Conservation (phyloP, 2,888 invertebrate genomes). For the Synanthedon tipuliformis region DNA sequence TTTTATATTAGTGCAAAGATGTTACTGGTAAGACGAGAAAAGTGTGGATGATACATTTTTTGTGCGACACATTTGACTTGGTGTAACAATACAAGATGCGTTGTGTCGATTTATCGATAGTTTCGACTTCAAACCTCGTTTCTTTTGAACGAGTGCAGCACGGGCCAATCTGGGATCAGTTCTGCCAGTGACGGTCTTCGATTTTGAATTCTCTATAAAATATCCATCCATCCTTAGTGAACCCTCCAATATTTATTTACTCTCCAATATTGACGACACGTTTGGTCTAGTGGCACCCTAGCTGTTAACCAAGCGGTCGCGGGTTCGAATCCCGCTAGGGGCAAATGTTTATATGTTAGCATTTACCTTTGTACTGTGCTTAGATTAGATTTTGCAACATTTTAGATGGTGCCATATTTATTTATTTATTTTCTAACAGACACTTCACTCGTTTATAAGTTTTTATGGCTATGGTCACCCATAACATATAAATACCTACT, state of each 20-base stretch:
- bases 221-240: slow-evolving; percentile 49
- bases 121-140: slow-evolving; percentile 82
- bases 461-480: slow-evolving; percentile 3
- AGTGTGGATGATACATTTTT: slow-evolving; percentile 27
- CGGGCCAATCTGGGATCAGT: slow-evolving; percentile 97
- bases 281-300: no score
- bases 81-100: slow-evolving; percentile 60
- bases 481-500: slow-evolving; percentile 1
- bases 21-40: slow-evolving; percentile 24
- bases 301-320: no score
- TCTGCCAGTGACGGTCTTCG: slow-evolving; percentile 93
- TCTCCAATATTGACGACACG: no score
- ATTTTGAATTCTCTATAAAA: slow-evolving; percentile 66
- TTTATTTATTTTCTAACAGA: slow-evolving; percentile 1
- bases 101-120: slow-evolving; percentile 24
- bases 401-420: no score
- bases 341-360: no score
- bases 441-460: slow-evolving; percentile 1
- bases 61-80: slow-evolving; percentile 11
- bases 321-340: no score
- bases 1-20: slow-evolving; percentile 16
- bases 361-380: no score
- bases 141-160: slow-evolving; percentile 84
- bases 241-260: slow-evolving; percentile 1
- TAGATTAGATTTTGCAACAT: no score